A percentile compares a stretch with the other conserved stretches of the same genome.
These are phyloP conservation scores for Trichonephila inaurata DNA, from an alignment of 1,140 invertebrate genomes.

Conservation along the genomic window DNA sequence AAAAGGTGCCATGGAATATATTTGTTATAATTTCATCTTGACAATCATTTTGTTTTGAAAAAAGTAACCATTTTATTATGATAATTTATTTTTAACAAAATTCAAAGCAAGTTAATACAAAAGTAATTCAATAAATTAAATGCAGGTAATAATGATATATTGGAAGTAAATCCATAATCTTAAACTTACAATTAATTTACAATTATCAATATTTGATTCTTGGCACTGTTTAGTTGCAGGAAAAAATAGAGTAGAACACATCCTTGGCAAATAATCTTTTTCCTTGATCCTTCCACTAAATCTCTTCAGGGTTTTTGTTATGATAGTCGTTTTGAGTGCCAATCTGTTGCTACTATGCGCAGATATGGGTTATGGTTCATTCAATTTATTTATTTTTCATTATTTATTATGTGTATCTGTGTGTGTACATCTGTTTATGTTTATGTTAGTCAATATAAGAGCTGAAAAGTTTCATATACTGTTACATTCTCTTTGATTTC, in stretches of 20 bases:
- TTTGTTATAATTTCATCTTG: not conserved
- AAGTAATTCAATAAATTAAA: too few relatives aligned
- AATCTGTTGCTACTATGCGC: constrained; percentile 58
- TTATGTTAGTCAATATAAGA: not conserved
- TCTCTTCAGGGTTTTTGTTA: constrained; percentile 45
- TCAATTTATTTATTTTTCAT: constrained; percentile 73
- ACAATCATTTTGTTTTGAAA: not conserved
- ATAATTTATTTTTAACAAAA: too few relatives aligned
- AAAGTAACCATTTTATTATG: too few relatives aligned
- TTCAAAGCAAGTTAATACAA: too few relatives aligned
- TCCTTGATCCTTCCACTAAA: not conserved
- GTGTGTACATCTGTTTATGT: not conserved
- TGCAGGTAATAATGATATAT: too few relatives aligned
- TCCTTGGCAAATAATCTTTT: not conserved
- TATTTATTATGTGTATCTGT: constrained; percentile 65
- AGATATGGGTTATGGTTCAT: constrained; percentile 73
- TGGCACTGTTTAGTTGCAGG: too few relatives aligned
- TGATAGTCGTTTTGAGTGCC: constrained; percentile 62
- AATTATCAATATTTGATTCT: too few relatives aligned
- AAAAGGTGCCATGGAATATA: not conserved
- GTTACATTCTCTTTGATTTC: not conserved
- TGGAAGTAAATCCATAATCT: too few relatives aligned
- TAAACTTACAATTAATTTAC: too few relatives aligned
- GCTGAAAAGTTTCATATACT: not conserved
- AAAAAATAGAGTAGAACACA: too few relatives aligned